Evolutionary conservation across 37 sponge, comb jelly and placozoan species (phyloP), one percentile per base, ranked within the genome.

Genomic region (Ephydatia muelleri): DNA sequence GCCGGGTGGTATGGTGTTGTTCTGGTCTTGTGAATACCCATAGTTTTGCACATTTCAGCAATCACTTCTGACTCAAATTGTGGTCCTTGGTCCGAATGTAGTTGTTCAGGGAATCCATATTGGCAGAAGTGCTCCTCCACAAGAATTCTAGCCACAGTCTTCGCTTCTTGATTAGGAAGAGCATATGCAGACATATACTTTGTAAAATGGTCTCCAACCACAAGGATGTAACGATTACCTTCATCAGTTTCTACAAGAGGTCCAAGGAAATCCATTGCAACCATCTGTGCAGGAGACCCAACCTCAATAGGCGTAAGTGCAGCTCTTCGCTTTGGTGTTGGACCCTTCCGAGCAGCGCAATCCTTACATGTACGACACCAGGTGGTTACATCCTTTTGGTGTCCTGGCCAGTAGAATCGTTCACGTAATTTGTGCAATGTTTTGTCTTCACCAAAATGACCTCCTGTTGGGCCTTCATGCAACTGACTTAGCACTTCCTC

Each of bases 351-450:
- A 5, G 29, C 29, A 29, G 70, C 11, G 29, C 70, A 68, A 68
- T 68, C 70, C 70, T 68, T 68, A 68, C 70, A 68, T 30, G 11
- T 30, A 26, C 29, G 70, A 29, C 70, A 68, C 70, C 70, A 68
- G 29, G 29, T 5, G 5, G 70, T 3, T 30, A 68, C 70, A 68
- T 68, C 70, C 29, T 26, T 68, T 26, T 68, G 43, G 43, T 43
- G 70, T 8, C 70, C 70, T 30, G 70, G 70, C 70, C 70, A 68
- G 29, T 68, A 68, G 29, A 68, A 68, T 29, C 70, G 26, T 29
- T 8, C 70, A 26, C 11, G 70, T 29, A 68, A 43, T 43, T 43
- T 43, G 6, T 43, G 43, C 43, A 43, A 43, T 43, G 43, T 43
- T 43, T 43, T 43, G 70, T 68, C 70, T 29, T 68, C 70, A 30